Evolutionary conservation across 2,888 invertebrate genomes (phyloP).

Genomic region (Aleiodes alternator): DNA sequence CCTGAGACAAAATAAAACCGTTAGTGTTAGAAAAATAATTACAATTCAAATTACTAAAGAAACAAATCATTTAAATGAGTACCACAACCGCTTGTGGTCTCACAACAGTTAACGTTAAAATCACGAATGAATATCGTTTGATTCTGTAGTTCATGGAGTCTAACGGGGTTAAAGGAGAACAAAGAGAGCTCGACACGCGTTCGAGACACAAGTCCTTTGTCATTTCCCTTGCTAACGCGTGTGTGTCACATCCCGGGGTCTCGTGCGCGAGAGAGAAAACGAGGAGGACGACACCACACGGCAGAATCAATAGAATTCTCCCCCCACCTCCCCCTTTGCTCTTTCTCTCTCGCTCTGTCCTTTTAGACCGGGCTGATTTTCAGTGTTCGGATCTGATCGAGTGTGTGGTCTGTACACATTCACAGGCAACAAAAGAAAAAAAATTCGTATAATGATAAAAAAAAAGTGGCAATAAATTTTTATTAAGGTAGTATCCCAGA

Average conservation of each 20-base stretch:
- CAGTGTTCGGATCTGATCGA: not conserved
- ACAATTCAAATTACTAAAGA: too few relatives aligned
- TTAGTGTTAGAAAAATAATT: too few relatives aligned
- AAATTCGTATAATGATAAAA: slow-evolving; percentile 1
- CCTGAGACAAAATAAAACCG: too few relatives aligned
- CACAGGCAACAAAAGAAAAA: not conserved
- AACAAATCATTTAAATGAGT: too few relatives aligned
- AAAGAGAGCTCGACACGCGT: slow-evolving; percentile 38
- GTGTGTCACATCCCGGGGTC: slow-evolving; percentile 32
- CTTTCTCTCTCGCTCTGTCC: not conserved
- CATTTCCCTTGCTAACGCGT: slow-evolving; percentile 29
- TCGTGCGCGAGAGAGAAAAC: not conserved
- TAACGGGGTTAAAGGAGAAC: slow-evolving; percentile 35
- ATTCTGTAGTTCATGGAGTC: too few relatives aligned
- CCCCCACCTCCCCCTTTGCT: not conserved
- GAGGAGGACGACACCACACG: not conserved
- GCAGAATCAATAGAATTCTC: slow-evolving; percentile 37
- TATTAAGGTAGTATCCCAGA: too few relatives aligned
- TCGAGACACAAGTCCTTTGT: slow-evolving; percentile 38
- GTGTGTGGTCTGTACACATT: slow-evolving; percentile 22
- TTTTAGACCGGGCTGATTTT: slow-evolving; percentile 15
- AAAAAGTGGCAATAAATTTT: slow-evolving; percentile 7
- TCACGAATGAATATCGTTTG: too few relatives aligned
- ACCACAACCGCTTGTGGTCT: too few relatives aligned
- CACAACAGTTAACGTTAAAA: too few relatives aligned